Evolutionary conservation across 2,888 invertebrate species (phyloP), one percentile per base, ranked within the genome.

Genomic region (Lobophora halterata): DNA sequence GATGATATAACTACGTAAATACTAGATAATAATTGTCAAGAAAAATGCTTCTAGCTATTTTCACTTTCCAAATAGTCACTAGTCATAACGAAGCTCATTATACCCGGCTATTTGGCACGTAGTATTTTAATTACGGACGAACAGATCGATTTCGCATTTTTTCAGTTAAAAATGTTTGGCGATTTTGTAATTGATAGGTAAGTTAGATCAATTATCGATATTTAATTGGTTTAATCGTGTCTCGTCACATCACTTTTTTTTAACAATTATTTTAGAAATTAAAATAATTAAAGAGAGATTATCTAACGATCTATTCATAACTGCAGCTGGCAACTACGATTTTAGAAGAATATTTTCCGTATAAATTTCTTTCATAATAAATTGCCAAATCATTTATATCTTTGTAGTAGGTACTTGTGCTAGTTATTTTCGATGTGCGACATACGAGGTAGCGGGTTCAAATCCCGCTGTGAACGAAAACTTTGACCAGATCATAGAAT

Each of bases 111-210:
- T 53, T 45, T 52, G 53, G 49, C 46, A 49, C 37, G 51, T 51
- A 43, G 54, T 55, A 65, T 61, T 65, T 64, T 67, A 68, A 69
- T 68, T 61, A 54, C 50, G 26, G 24, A 45, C 39, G 46, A 49
- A 52, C 45, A 51, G 52, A 61, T 41, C 28, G 33, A 31, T 46
- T 35, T 26, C 31, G 44, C 46, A 44, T 46, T 30, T 39, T 49
- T 44, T 30, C 14, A 21, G 34, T 25, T 18, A 23, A 29, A 14
- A 36, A 32, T 38, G 34, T 20, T 30, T 26, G 19, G 30, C 30
- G 10, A 43, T 39, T 30, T 37, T 42, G 48, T 40, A 50, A 50
- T 50, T 45, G 42, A 50, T 45, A 47, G 30, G 24, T 33, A 2
- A 11, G 25, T 20, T 14, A 20, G 11, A 25, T 28, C 23, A 12